Base-by-base conservation (phyloP, 2,797 vertebrate genomes). In the Erithacus rubecula region DNA sequence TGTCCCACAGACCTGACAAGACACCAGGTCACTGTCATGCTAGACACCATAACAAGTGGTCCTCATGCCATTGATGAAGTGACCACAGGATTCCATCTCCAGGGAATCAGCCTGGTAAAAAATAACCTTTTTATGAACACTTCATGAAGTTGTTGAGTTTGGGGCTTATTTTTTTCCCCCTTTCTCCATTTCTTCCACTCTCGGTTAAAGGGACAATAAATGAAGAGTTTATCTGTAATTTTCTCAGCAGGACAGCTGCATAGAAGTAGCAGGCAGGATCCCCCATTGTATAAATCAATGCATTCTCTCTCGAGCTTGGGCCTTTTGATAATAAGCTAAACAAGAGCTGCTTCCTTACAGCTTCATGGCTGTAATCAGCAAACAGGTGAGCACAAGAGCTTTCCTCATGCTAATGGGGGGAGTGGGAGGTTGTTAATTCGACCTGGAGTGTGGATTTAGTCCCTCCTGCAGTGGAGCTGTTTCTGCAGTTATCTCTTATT, bases 311-410 rank as follows among this genome's bases (percentile, higher is more conserved):
- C 52, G 68, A 96, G 89, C 91, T 91, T 89, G 90, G 79, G 95
- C 95, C 92, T 97, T 95, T 86, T 97, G 96, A 96, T 96, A 98
- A 97, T 95, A 97, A 96, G 96, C 93, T 94, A 97, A 97, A 97
- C 95, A 96, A 94, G 96, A 96, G 89, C 91, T 79, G 76, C 86
- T 53, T 65, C 92, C 82, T 94, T 95, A 74, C 60, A 65, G 70
- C 95, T 78, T 89, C 81, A 87, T 88, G 97, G 92, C 85, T 96
- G 88, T 94, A 97, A 96, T 98, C 97, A 96, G 94, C 83, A 95
- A 97, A 95, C 93, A 98, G 97, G 97, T 96, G 96, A 96, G 90
- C 34, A 62, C 74, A 84, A 93, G 93, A 64, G 95, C 96, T 97
- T 97, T 83, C 70, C 81, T 90, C 56, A 39, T 88, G 63, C 89